Evolutionary conservation across 2,113 vertebrate genomes (phyloP).

Genomic region (Rhynchomys soricoides): DNA sequence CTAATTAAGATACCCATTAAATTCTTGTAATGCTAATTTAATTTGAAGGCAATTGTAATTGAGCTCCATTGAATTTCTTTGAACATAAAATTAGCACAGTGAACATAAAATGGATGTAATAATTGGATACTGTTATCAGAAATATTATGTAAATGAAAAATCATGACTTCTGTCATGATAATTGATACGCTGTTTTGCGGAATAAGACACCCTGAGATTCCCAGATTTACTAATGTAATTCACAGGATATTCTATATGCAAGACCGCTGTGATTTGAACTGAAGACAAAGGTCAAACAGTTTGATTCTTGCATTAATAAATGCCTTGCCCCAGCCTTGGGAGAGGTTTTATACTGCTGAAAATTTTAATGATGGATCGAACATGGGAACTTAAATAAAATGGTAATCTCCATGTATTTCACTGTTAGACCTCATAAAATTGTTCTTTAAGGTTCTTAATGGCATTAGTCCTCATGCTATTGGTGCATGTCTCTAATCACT

Average conservation of each 20-base stretch:
- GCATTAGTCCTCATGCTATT: neutral
- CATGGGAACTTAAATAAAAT: neutral
- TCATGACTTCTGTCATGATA: slow-evolving; percentile 60
- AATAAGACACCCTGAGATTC: slow-evolving; percentile 49
- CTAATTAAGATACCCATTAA: slow-evolving; percentile 75
- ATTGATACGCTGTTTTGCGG: slow-evolving; percentile 58
- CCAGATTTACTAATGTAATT: slow-evolving; percentile 19
- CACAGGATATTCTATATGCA: neutral
- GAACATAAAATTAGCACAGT: slow-evolving; percentile 76
- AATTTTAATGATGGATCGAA: neutral
- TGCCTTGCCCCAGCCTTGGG: neutral
- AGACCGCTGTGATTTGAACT: slow-evolving; percentile 19
- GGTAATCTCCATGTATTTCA: slow-evolving; percentile 16
- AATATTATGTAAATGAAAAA: slow-evolving; percentile 72
- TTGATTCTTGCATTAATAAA: neutral
- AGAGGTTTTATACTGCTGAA: neutral
- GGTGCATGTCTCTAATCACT: neutral
- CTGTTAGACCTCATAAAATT: neutral
- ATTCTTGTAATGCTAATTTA: slow-evolving; percentile 79
- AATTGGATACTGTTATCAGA: slow-evolving; percentile 72
- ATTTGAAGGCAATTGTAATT: slow-evolving; percentile 68
- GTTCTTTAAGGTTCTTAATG: neutral
- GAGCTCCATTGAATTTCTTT: slow-evolving; percentile 70
- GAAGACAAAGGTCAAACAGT: slow-evolving; percentile 26
- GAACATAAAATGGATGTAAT: slow-evolving; percentile 61